Evolutionary conservation across 64 coral and sea anemone genomes (phyloP).

Genomic region (Pachyseris speciosa): DNA sequence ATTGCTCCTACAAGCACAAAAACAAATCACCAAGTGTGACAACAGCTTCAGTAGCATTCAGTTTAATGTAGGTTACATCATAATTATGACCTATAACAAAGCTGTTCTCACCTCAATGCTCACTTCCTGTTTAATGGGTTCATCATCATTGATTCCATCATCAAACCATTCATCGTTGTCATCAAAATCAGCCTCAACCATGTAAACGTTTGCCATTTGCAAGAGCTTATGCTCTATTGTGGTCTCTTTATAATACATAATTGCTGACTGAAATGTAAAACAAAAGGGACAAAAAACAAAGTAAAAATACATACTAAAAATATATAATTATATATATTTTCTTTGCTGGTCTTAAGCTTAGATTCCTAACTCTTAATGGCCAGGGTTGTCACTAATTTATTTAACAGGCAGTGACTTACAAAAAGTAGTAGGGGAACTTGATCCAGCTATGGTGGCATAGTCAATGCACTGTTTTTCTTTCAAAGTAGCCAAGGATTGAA

Average conservation of each 20-base stretch:
- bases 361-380: too few relatives aligned
- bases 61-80: background rate
- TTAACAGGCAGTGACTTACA: too few relatives aligned
- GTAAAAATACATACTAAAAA: background rate
- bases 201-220: conserved; percentile 81
- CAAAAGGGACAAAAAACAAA: background rate
- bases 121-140: background rate
- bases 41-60: too few relatives aligned
- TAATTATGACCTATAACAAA: background rate
- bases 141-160: conserved; percentile 54
- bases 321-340: too few relatives aligned
- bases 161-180: conserved; percentile 70
- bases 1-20: too few relatives aligned
- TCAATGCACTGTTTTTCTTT: too few relatives aligned
- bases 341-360: too few relatives aligned
- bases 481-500: too few relatives aligned
- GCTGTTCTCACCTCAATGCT: conserved; percentile 16
- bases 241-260: conserved; percentile 47
- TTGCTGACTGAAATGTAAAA: conserved; percentile 47
- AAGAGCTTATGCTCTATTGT: conserved; percentile 67
- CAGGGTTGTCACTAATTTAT: too few relatives aligned
- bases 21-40: too few relatives aligned
- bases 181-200: conserved; percentile 71
- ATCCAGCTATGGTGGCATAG: too few relatives aligned
- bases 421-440: too few relatives aligned